Base-by-base conservation (phyloP, 1,140 invertebrate species). In the Eufriesea mexicana region DNA sequence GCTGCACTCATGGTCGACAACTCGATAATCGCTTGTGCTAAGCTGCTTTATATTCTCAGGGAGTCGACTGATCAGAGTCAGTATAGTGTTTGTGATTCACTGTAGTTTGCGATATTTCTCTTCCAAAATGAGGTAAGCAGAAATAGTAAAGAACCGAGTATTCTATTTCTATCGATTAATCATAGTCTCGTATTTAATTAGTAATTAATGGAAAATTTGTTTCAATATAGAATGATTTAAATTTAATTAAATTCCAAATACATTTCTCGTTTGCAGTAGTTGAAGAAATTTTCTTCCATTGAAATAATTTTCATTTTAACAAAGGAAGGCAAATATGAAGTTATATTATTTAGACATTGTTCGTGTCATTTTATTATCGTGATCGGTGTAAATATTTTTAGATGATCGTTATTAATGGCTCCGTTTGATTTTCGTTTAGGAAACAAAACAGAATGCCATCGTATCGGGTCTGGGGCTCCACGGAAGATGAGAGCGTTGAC, bases 401-500 rank as follows among this genome's bases (percentile, higher is more conserved):
- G n/a, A n/a, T n/a, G n/a, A n/a, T n/a, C n/a, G n/a, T n/a, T n/a
- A n/a, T n/a, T n/a, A n/a, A n/a, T n/a, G n/a, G n/a, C n/a, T n/a
- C n/a, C 10, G 14, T 9, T 20, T 55, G 6, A 62, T 62, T 78
- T 66, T 35, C 23, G n/a, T 49, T n/a, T 61, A 92, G 90, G 42
- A 23, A 42, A 4, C 83, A 89, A 28, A 92, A 89, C 25, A 93
- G 83, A 85, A 93, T 91, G 91, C 72, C 90, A 0, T 86, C 90
- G 0, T 92, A 93, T 51, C 82, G 91, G 16, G 78, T 84, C 5
- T 93, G 92, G 93, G 92, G 91, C 6, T 90, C 91, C 6, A 90
- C 79, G 6, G 78, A 91, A 6, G 86, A 93, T 18, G 90, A 89
- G 6, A 54, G 64, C 1, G 90, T 93, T 2, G 90, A 92, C 25